phyloP scores from a whole-genome alignment of 2,888 invertebrate species.

The Panopea generosa region DNA sequence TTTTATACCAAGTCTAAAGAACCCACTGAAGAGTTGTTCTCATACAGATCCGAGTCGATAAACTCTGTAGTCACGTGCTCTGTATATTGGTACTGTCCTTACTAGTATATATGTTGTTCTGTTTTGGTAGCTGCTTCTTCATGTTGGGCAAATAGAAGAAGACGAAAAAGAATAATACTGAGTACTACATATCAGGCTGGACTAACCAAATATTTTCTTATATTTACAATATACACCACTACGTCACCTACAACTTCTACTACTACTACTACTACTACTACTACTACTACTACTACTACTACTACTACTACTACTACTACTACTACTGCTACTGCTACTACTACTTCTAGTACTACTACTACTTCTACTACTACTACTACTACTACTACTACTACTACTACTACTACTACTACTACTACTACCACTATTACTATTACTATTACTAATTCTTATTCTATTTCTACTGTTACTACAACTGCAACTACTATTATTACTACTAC shows the following conservation, averaged over 20 bases:
- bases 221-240: no score
- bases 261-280: constrained; percentile 16
- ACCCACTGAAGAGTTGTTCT: no score
- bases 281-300: constrained; percentile 15
- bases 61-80: no score
- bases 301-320: constrained; percentile 26
- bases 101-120: no score
- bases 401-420: constrained; percentile 8
- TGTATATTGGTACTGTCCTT: no score
- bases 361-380: constrained; percentile 23
- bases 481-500: constrained; percentile 23
- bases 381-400: constrained; percentile 22
- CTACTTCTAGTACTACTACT: constrained; percentile 20
- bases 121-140: no score
- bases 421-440: constrained; percentile 19
- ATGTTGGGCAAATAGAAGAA: no score
- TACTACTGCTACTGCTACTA: constrained; percentile 17
- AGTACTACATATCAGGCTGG: no score
- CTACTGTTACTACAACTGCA: constrained; percentile 16
- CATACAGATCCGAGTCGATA: no score
- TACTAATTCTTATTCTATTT: constrained; percentile 19
- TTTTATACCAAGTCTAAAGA: no score
- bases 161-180: no score
- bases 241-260: constrained; percentile 7
- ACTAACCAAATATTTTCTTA: no score